phyloP scores from a whole-genome alignment of 1,140 invertebrate genomes.

The Drosophila nikananu region DNA sequence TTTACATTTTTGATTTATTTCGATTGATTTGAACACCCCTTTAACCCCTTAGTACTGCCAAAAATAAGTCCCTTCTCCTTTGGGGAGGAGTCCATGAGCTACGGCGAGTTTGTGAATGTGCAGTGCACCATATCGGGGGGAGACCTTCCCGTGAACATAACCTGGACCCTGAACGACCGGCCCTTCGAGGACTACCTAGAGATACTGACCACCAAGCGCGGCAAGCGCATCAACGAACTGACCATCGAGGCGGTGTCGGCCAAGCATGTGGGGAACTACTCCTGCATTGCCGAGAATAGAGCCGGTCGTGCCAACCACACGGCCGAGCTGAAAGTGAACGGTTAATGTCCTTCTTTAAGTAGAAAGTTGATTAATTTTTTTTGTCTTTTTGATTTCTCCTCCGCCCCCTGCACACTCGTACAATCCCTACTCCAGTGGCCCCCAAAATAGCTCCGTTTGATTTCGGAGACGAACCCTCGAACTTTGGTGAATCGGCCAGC shows the following conservation, averaged over 20 bases:
- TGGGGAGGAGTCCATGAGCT: constrained; percentile 89
- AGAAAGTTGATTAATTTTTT: constrained; percentile 25
- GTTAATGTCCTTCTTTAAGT: constrained; percentile 85
- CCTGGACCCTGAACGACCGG: constrained; percentile 88
- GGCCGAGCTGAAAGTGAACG: constrained; percentile 90
- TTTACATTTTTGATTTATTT: constrained; percentile 31
- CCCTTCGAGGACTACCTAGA: constrained; percentile 86
- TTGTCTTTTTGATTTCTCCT: constrained; percentile 30
- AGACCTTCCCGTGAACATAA: constrained; percentile 88
- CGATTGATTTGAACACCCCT: constrained; percentile 15
- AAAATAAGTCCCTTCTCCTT: constrained; percentile 89
- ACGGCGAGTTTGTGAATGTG: constrained; percentile 90
- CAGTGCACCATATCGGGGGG: constrained; percentile 89
- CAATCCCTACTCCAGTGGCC: constrained; percentile 86
- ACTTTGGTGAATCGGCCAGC: constrained; percentile 90
- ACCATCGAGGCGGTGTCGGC: constrained; percentile 91
- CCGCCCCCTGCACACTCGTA: constrained; percentile 7
- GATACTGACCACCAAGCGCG: constrained; percentile 87
- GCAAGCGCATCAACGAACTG: constrained; percentile 90
- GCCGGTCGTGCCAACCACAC: constrained; percentile 89
- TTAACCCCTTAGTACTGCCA: constrained; percentile 87
- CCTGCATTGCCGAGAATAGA: constrained; percentile 90
- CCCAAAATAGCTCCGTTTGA: constrained; percentile 89
- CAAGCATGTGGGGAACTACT: constrained; percentile 92
- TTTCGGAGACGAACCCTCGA: constrained; percentile 88